phyloP scores from a whole-genome alignment of 2,888 invertebrate species.

The Nemoura dubitans region DNA sequence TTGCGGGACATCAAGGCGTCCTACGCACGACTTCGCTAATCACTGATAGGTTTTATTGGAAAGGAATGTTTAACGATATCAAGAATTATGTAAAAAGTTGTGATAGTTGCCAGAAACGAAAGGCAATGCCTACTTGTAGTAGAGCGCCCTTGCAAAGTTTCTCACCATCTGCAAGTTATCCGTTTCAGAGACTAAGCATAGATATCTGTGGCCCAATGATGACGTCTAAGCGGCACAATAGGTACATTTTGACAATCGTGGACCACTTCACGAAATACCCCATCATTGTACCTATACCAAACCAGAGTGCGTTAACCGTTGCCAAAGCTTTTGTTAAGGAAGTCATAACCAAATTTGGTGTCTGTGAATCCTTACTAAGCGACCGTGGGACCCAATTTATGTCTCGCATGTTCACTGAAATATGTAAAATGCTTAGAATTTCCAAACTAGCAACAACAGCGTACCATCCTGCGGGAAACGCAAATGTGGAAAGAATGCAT shows the following conservation, averaged over 20 bases:
- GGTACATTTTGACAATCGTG: constrained; percentile 29
- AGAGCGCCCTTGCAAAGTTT: constrained; percentile 31
- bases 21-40: background rate
- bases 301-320: constrained; percentile 17
- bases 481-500: constrained; percentile 27
- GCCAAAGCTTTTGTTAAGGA: constrained; percentile 16
- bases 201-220: constrained; percentile 34
- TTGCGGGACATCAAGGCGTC: constrained; percentile 34
- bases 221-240: background rate
- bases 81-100: constrained; percentile 9
- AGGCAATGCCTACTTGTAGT: background rate
- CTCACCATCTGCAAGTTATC: background rate
- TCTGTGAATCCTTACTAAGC: background rate
- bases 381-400: background rate
- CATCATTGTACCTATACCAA: background rate
- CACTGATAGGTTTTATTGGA: constrained; percentile 26
- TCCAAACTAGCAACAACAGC: constrained; percentile 9
- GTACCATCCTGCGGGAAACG: constrained; percentile 28
- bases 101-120: constrained; percentile 7
- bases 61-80: constrained; percentile 18
- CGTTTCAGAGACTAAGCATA: background rate
- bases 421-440: constrained; percentile 21
- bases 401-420: background rate
- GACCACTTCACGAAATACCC: constrained; percentile 20
- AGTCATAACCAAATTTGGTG: background rate